phyloP scores from a whole-genome alignment of 2,797 vertebrate species.

The Tragelaphus eurycerus region DNA sequence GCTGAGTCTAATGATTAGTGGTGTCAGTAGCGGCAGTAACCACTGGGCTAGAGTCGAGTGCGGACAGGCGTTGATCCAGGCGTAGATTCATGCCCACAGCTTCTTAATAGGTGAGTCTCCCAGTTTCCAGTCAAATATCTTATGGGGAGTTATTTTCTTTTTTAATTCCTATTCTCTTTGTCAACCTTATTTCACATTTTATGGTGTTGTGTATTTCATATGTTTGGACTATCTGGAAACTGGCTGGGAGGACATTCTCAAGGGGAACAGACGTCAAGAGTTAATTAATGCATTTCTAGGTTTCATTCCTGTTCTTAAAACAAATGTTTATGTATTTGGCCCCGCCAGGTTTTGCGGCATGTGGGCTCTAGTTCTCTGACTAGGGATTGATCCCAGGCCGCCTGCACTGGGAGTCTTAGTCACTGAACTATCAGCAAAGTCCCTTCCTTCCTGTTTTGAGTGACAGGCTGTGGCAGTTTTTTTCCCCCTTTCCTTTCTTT shows the following conservation, averaged over 20 bases:
- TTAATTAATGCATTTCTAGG: neutral
- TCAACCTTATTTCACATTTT: neutral
- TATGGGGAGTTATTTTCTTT: neutral
- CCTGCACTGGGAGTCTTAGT: neutral
- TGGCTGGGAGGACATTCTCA: neutral
- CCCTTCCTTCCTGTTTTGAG: neutral
- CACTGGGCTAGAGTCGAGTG: neutral
- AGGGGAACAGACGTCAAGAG: neutral
- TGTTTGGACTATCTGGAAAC: neutral
- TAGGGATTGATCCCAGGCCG: neutral
- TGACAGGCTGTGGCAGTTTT: neutral
- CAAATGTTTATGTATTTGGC: neutral
- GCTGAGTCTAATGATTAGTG: neutral
- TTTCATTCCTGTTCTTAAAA: neutral
- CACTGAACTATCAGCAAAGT: neutral
- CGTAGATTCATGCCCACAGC: neutral
- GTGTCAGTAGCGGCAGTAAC: neutral
- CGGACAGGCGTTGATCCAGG: neutral
- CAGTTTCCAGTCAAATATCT: neutral
- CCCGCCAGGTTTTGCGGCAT: neutral
- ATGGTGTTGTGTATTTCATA: neutral
- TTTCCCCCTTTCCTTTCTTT: rapidly evolving
- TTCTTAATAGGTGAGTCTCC: neutral
- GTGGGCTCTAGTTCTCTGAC: neutral
- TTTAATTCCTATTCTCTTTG: neutral